phyloP scores from a whole-genome alignment of 2,888 invertebrate genomes.

The Melieria picta region DNA sequence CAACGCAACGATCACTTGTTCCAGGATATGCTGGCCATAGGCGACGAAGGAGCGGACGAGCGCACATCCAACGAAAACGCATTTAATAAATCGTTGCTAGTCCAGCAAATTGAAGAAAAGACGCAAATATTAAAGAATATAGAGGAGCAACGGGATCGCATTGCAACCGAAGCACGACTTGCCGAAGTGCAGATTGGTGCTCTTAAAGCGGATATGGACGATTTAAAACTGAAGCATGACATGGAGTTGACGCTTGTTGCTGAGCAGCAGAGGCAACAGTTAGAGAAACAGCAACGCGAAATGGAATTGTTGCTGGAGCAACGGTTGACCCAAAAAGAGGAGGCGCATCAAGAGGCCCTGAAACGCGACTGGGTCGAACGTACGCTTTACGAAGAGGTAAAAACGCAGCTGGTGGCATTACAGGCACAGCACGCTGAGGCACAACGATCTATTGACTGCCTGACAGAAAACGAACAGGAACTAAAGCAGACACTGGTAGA shows the following conservation, averaged over 20 bases:
- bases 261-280: slow-evolving; percentile 52
- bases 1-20: slow-evolving; percentile 55
- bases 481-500: slow-evolving; percentile 61
- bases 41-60: slow-evolving; percentile 42
- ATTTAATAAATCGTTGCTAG: slow-evolving; percentile 46
- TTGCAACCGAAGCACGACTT: slow-evolving; percentile 56
- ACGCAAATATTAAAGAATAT: slow-evolving; percentile 59
- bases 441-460: slow-evolving; percentile 61
- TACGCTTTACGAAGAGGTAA: slow-evolving; percentile 68
- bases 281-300: slow-evolving; percentile 50
- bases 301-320: slow-evolving; percentile 48
- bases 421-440: slow-evolving; percentile 66
- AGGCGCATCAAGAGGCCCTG: slow-evolving; percentile 66
- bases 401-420: slow-evolving; percentile 66
- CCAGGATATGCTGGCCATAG: slow-evolving; percentile 53
- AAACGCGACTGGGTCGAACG: slow-evolving; percentile 71
- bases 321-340: slow-evolving; percentile 50
- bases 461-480: slow-evolving; percentile 66
- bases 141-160: slow-evolving; percentile 61
- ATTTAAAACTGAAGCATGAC: slow-evolving; percentile 53
- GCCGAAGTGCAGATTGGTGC: slow-evolving; percentile 57
- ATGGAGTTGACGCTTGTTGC: slow-evolving; percentile 50
- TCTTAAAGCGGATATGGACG: slow-evolving; percentile 54
- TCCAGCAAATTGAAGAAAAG: slow-evolving; percentile 56
- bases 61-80: slow-evolving; percentile 30